Base-by-base conservation (phyloP, 2,888 invertebrate genomes). In the Nebria brevicollis region DNA sequence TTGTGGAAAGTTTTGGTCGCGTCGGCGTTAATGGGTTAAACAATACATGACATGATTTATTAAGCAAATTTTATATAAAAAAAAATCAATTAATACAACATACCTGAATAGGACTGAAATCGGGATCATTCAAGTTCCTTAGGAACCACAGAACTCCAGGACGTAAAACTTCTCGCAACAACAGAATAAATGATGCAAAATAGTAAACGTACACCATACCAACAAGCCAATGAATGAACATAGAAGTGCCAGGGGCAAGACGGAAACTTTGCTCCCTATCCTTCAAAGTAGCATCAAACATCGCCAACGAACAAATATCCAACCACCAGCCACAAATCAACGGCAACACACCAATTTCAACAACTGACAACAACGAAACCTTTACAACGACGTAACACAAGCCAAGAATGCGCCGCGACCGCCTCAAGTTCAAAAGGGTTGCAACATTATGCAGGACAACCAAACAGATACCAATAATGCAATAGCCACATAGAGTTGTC, bases 131-230 rank as follows among this genome's bases (percentile, higher is more conserved):
- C 82, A 99, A 91, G 88, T 99, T 99, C 84, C 98, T 93, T 85
- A 99, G 91, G 89, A 99, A 99, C 99, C 99, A 99, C 2, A 99
- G 91, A 0, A 99, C 98, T 0, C 99, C 99, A 0, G 99, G 99
- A 77, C 99, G 92, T 65, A 99, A 88, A 0, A 98, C 97, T 89
- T 99, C 99, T 77, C 99, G 91, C 34, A 99, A 89, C 2, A 99
- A 90, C 20, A 98, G 91, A 70, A 99, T 96, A 87, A 98, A 99
- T 0, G 98, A 98, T 7, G 99, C 99, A 87, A 99, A 99, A 90
- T 99, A 99, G 89, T 99, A 99, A 13, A 99, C 98, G 87, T 98
- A 99, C 54, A 96, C 96, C 98, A 99, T 99, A 82, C 99, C 99
- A 7, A 98, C 96, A 66, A 99, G 93, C 99, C 99, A 99, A 88